Percentiles rank a stretch among this genome's conserved stretches.
These are phyloP conservation scores for Plagiodera versicolora DNA, from an alignment of 2,888 invertebrate species.

Conservation along the genomic window DNA sequence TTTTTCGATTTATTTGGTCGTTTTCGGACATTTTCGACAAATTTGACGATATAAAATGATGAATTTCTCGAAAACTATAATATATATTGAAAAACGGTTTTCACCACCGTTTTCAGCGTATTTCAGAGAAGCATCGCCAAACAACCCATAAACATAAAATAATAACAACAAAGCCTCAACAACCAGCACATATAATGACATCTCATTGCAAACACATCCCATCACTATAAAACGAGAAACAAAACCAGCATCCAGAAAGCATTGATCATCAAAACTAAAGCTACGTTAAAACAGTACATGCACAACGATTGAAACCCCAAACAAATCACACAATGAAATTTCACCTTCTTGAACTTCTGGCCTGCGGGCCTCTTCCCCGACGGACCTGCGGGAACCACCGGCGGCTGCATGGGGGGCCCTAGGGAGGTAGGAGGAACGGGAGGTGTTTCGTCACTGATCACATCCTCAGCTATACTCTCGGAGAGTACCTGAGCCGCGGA, in stretches of 20 bases:
- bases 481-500: conserved; percentile 38
- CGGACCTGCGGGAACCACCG: conserved; percentile 29
- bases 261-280: conserved; percentile 31
- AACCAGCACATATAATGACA: conserved; percentile 20
- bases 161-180: conserved; percentile 17
- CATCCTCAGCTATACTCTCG: conserved; percentile 41
- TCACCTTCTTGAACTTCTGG: conserved; percentile 52
- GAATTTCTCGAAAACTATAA: too few species aligned
- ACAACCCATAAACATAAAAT: too few species aligned
- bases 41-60: too few species aligned
- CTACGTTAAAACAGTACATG: conserved; percentile 43
- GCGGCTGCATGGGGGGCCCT: conserved; percentile 47
- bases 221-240: conserved; percentile 19
- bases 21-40: too few species aligned
- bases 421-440: conserved; percentile 36
- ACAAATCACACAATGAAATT: conserved; percentile 50
- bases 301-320: conserved; percentile 44
- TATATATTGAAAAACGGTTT: too few species aligned
- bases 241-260: conserved; percentile 29
- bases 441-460: conserved; percentile 35
- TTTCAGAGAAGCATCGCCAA: too few species aligned
- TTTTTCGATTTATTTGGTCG: too few species aligned
- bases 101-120: too few species aligned
- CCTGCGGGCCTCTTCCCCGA: conserved; percentile 56
- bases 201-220: conserved; percentile 16